phyloP scores from a whole-genome alignment of 1,140 invertebrate species.

The Drosophila saltans region DNA sequence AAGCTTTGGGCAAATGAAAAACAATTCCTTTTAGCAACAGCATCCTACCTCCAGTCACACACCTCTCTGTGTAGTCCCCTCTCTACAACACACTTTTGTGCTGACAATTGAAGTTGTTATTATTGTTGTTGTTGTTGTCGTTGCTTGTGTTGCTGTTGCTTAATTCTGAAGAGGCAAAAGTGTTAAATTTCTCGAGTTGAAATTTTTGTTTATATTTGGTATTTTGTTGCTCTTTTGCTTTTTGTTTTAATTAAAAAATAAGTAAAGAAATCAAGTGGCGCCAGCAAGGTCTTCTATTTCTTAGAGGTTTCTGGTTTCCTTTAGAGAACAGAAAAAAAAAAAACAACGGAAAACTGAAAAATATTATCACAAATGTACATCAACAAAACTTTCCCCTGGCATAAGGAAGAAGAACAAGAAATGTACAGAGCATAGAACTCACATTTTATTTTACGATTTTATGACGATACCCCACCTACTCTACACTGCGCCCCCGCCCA shows the following conservation, averaged over 20 bases:
- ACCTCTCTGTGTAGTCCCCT: background rate
- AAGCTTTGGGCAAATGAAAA: slow-evolving; percentile 68
- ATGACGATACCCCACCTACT: slow-evolving; percentile 31
- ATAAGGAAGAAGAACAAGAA: background rate
- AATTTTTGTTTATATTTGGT: slow-evolving; percentile 77
- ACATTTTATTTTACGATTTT: slow-evolving; percentile 41
- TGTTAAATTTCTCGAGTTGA: slow-evolving; percentile 73
- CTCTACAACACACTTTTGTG: slow-evolving; percentile 1
- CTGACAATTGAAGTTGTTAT: slow-evolving; percentile 14
- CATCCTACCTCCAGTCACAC: background rate
- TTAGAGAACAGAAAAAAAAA: background rate
- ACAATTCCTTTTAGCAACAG: slow-evolving; percentile 59
- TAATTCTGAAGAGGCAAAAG: slow-evolving; percentile 67
- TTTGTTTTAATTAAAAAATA: slow-evolving; percentile 78
- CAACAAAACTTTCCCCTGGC: slow-evolving; percentile 43
- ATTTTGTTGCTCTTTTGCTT: slow-evolving; percentile 41
- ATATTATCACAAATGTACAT: slow-evolving; percentile 28
- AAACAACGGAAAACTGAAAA: background rate
- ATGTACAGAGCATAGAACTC: slow-evolving; percentile 1
- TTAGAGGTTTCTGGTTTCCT: slow-evolving; percentile 36
- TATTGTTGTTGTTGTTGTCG: slow-evolving; percentile 7
- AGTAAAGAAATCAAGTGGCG: slow-evolving; percentile 78
- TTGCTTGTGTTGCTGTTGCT: slow-evolving; percentile 63
- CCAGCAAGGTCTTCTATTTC: slow-evolving; percentile 31
- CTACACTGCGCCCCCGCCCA: background rate